phyloP scores from a whole-genome alignment of 1,140 invertebrate genomes.

The Bombus impatiens region DNA sequence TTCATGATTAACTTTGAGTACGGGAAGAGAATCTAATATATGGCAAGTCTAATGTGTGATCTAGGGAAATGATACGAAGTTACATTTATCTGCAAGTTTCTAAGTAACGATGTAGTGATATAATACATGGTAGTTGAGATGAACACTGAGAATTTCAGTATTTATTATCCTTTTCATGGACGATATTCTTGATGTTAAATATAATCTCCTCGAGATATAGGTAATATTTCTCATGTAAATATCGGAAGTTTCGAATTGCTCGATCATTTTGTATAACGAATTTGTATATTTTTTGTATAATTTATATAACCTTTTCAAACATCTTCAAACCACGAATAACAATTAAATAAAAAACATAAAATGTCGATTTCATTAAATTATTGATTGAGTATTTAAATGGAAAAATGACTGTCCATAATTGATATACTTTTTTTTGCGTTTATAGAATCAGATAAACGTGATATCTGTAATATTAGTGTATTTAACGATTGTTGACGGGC shows the following conservation, averaged over 20 bases:
- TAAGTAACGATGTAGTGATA: too few species aligned
- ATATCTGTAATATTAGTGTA: not conserved
- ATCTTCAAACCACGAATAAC: not conserved
- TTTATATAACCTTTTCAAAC: too few species aligned
- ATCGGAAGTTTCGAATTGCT: too few species aligned
- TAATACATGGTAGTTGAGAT: too few species aligned
- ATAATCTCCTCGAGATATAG: too few species aligned
- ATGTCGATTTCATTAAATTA: not conserved
- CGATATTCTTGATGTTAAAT: too few species aligned
- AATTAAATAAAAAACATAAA: not conserved
- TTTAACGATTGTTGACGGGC: conserved; percentile 18
- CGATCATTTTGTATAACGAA: too few species aligned
- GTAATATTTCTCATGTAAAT: too few species aligned
- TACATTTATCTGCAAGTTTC: not conserved
- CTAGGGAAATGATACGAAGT: not conserved
- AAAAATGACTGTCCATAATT: not conserved
- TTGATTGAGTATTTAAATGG: not conserved
- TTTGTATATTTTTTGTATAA: too few species aligned
- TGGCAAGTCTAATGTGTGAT: not conserved
- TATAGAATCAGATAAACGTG: not conserved
- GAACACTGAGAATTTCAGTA: too few species aligned
- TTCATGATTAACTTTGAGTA: not conserved
- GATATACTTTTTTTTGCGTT: not conserved
- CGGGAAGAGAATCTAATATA: not conserved
- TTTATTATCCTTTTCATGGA: too few species aligned